A percentile compares a stretch with the other conserved stretches of the same genome.
Conservation (phyloP, 2,797 vertebrate species). For the Sarcoramphus papa region DNA sequence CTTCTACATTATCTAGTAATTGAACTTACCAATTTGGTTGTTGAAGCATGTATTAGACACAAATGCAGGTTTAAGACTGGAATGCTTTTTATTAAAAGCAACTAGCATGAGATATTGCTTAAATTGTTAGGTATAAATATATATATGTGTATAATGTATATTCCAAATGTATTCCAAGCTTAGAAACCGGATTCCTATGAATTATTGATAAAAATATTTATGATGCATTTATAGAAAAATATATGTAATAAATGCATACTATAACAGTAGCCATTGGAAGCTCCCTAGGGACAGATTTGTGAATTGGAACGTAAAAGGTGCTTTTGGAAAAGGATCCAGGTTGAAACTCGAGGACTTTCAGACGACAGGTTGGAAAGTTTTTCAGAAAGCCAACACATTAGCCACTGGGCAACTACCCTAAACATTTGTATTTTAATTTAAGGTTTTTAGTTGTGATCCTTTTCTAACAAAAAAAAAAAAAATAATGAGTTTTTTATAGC, state of each 20-base stretch:
- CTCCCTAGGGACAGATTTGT: constrained; percentile 62
- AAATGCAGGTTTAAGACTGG: constrained; percentile 68
- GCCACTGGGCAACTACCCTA: constrained; percentile 79
- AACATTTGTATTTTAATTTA: constrained; percentile 72
- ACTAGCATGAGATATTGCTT: constrained; percentile 78
- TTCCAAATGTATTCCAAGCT: constrained; percentile 78
- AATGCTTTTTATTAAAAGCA: constrained; percentile 80
- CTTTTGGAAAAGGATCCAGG: constrained; percentile 60
- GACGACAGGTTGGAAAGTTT: constrained; percentile 17
- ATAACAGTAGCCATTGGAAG: constrained; percentile 63
- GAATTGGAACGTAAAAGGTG: constrained; percentile 54
- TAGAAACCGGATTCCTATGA: constrained; percentile 76
- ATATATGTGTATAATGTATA: constrained; percentile 79
- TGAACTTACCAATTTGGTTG: constrained; percentile 64
- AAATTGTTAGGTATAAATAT: constrained; percentile 77
- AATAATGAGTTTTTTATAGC: constrained; percentile 70
- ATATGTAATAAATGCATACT: constrained; percentile 70
- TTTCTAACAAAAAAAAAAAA: constrained; percentile 55
- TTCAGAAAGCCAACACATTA: constrained; percentile 65
- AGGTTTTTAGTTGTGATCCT: constrained; percentile 62
- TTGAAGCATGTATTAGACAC: constrained; percentile 72
- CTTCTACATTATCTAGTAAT: constrained; percentile 51
- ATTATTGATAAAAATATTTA: constrained; percentile 79
- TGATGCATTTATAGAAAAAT: constrained; percentile 78
- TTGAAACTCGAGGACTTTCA: constrained; percentile 50